Base-by-base conservation (phyloP, 2,113 vertebrate genomes). In the Eulemur rufifrons region DNA sequence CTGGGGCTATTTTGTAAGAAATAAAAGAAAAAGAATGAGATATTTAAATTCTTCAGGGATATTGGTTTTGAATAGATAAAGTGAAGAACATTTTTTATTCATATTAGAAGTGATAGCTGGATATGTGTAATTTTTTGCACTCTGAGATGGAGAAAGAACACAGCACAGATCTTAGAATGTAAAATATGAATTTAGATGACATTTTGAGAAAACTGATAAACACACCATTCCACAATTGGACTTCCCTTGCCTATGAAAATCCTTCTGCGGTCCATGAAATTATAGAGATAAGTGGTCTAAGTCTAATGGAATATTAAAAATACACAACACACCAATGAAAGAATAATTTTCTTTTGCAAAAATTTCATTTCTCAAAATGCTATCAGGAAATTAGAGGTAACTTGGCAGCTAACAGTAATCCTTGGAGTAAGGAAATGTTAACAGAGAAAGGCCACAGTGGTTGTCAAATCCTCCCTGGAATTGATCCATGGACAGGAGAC, bases 111-210 rank as follows among this genome's bases (percentile, higher is more conserved):
- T 68, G 95, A 96, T 91, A 89, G 96, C 95, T 96, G 94, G 90
- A 23, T 76, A 52, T 61, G 90, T 95, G 83, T 96, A 96, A 97
- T 97, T 97, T 97, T 94, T 98, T 97, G 87, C 96, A 98, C 97
- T 95, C 89, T 59, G 83, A 98, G 96, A 97, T 94, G 89, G 96
- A 97, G 89, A 91, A n/a, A 45, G 6, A 98, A 97, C 81, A 68
- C 95, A 87, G 97, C 94, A 93, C 18, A 85, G 82, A 97, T 98
- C 97, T 97, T 94, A 89, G 93, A 98, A 98, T 95, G 95, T 97
- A 97, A 96, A 98, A 98, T 97, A 98, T 96, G 97, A 98, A 98
- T 98, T 98, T 98, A 98, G 96, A 98, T 98, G 98, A 85, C 97
- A 97, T 98, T 98, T 98, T 95, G 96, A 97, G 93, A 74, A 95